Percentiles rank a stretch among this genome's conserved stretches.
phyloP scores from a whole-genome alignment of 2,113 vertebrate genomes.

The Paratilapia polleni region DNA sequence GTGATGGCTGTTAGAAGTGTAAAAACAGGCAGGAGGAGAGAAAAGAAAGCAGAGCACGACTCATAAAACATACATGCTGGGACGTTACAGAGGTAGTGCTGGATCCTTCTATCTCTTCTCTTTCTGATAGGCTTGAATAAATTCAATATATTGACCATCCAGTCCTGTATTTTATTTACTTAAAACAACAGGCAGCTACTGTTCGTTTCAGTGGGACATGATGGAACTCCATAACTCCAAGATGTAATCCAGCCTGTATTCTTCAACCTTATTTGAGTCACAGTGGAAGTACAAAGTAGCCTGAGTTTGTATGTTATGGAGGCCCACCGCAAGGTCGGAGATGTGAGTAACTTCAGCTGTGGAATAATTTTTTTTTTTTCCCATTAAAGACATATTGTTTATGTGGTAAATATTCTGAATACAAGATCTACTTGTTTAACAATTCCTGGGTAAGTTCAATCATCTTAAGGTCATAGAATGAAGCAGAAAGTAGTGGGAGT shows the following conservation, averaged over 20 bases:
- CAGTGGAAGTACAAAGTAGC: neutral
- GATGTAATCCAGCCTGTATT: neutral
- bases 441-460: neutral
- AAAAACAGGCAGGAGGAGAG: slow-evolving; percentile 29
- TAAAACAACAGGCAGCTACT: neutral
- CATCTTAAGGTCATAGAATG: neutral
- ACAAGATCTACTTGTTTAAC: neutral
- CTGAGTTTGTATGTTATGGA: neutral
- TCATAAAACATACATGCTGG: slow-evolving; percentile 44
- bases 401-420: neutral
- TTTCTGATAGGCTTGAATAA: neutral
- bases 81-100: neutral
- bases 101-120: neutral
- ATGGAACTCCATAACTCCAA: neutral
- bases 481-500: neutral
- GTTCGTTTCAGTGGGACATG: neutral
- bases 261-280: neutral
- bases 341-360: neutral
- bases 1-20: slow-evolving; percentile 49
- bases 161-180: slow-evolving; percentile 29
- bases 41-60: neutral
- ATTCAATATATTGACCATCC: slow-evolving; percentile 18
- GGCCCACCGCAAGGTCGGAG: neutral
- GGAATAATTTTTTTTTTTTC: neutral
- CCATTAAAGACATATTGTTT: neutral